Percentiles rank a stretch among this genome's conserved stretches.
These are phyloP conservation scores for Rhombomys opimus DNA, from an alignment of 2,113 vertebrate genomes.

Conservation along the genomic window DNA sequence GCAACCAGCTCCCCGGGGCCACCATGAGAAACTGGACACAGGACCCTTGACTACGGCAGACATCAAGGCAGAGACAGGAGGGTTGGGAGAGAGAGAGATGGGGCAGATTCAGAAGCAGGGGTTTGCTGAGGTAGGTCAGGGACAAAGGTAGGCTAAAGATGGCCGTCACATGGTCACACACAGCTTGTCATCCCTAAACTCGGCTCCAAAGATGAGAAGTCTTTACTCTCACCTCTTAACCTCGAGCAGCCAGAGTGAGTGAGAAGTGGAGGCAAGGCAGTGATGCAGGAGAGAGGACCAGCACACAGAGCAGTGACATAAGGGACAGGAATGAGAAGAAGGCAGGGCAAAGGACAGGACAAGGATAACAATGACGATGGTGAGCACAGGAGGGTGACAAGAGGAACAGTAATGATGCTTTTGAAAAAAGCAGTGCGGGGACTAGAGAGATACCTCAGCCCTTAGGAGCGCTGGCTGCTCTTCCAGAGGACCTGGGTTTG, in stretches of 20 bases:
- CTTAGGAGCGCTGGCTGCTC: not conserved
- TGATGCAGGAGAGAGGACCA: not conserved
- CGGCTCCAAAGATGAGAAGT: rapidly evolving
- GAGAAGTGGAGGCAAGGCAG: rapidly evolving
- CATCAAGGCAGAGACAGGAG: not conserved
- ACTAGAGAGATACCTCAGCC: not conserved
- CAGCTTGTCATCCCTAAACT: not conserved
- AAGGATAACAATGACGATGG: too few species aligned
- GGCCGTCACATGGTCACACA: rapidly evolving
- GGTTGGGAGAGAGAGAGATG: not conserved
- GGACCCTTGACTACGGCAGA: not conserved
- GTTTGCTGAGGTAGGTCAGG: rapidly evolving
- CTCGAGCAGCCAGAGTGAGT: not conserved
- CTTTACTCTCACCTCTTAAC: not conserved
- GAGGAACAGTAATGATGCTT: not conserved
- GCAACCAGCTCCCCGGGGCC: not conserved
- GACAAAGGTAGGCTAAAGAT: not conserved
- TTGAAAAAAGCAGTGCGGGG: not conserved
- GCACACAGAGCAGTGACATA: not conserved
- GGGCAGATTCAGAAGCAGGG: not conserved
- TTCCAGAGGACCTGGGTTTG: not conserved
- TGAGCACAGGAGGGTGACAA: not conserved
- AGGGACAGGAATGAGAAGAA: not conserved
- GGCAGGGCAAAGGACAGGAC: rapidly evolving
- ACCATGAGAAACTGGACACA: not conserved